A percentile compares a stretch with the other conserved stretches of the same genome.
phyloP scores from a whole-genome alignment of 2,797 vertebrate species.

The Channa striata region DNA sequence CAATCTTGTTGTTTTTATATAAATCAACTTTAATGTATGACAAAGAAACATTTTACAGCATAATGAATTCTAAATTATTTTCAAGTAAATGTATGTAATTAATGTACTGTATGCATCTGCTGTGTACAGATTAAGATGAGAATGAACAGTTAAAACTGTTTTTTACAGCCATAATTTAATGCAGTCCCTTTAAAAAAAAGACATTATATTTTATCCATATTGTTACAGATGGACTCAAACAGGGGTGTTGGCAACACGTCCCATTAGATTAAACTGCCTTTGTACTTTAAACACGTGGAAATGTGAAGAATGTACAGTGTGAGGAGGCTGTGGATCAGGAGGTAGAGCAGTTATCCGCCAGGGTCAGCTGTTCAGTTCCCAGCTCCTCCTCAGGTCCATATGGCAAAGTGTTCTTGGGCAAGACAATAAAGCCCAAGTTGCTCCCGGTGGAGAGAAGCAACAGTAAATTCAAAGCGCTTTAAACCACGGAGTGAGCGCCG shows the following conservation, averaged over 20 bases:
- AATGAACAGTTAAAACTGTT: slow-evolving; percentile 8
- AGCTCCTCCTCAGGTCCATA: too few relatives aligned
- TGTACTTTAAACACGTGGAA: neutral
- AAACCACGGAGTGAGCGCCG: too few relatives aligned
- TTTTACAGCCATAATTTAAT: slow-evolving; percentile 49
- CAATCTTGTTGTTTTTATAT: slow-evolving; percentile 18
- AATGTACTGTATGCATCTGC: neutral
- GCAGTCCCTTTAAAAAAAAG: slow-evolving; percentile 49
- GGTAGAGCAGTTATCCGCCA: too few relatives aligned
- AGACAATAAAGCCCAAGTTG: too few relatives aligned
- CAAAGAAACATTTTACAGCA: slow-evolving; percentile 14
- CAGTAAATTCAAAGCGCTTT: too few relatives aligned
- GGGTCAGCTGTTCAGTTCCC: too few relatives aligned
- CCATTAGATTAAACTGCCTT: neutral
- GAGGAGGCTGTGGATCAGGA: too few relatives aligned
- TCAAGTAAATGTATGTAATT: neutral
- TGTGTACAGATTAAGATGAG: slow-evolving; percentile 8
- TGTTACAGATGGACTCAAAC: slow-evolving; percentile 11
- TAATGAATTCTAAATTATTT: neutral
- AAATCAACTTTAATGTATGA: slow-evolving; percentile 23
- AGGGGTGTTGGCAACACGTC: neutral
- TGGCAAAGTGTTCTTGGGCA: too few relatives aligned
- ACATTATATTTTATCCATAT: neutral
- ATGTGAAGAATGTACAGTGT: slow-evolving; percentile 1
- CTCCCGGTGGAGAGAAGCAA: too few relatives aligned